Conservation (phyloP, 1,140 invertebrate genomes). For the Littorina saxatilis region DNA sequence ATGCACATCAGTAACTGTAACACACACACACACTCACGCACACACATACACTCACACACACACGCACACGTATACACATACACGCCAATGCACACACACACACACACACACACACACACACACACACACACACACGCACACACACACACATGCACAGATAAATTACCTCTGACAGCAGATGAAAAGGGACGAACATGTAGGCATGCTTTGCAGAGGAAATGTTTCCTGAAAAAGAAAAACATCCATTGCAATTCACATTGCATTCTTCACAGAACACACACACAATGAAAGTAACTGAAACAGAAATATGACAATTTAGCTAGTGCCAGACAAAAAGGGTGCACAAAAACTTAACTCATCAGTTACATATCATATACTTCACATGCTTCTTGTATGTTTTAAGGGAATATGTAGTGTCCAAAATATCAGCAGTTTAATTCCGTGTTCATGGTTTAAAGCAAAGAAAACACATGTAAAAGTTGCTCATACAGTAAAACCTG, state of each 20-base stretch:
- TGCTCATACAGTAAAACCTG: too few species aligned
- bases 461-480: too few species aligned
- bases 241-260: too few species aligned
- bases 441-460: too few species aligned
- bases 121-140: slow-evolving; percentile 28
- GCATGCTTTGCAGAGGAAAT: slow-evolving; percentile 40
- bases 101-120: slow-evolving; percentile 16
- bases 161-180: slow-evolving; percentile 47
- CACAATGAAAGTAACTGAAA: not conserved
- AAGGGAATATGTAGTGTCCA: too few species aligned
- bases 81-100: not conserved
- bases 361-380: too few species aligned
- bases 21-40: slow-evolving; percentile 16
- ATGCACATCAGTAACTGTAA: not conserved
- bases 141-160: slow-evolving; percentile 4
- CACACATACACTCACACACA: not conserved
- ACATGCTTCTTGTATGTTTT: too few species aligned
- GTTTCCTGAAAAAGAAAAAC: slow-evolving; percentile 39
- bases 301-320: not conserved
- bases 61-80: not conserved
- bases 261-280: not conserved
- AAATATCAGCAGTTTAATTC: too few species aligned
- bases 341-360: too few species aligned
- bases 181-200: slow-evolving; percentile 48
- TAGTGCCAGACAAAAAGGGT: too few species aligned